Conservation (phyloP, 2,797 vertebrate species). For the Micromesistius poutassou region DNA sequence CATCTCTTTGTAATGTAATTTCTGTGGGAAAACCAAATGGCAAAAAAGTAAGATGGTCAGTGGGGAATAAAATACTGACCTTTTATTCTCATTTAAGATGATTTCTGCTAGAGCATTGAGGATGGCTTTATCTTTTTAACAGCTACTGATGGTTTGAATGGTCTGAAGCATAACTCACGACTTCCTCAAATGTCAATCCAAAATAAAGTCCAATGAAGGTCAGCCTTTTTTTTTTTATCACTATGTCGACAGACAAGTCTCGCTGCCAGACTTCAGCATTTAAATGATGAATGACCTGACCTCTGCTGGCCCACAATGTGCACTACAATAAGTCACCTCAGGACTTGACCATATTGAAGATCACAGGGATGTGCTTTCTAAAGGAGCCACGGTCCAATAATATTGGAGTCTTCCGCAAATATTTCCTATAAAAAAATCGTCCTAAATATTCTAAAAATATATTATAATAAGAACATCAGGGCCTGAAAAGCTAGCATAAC, state of each 20-base stretch:
- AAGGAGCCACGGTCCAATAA: neutral
- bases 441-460: neutral
- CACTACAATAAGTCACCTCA: neutral
- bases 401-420: neutral
- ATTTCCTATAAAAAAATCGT: neutral
- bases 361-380: neutral
- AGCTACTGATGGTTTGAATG: neutral
- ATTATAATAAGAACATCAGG: too few species aligned
- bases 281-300: neutral
- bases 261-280: neutral
- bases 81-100: neutral
- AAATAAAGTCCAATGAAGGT: neutral
- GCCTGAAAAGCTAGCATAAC: too few species aligned
- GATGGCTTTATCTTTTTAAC: neutral
- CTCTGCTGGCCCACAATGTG: neutral
- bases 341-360: neutral
- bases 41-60: neutral
- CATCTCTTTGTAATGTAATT: neutral
- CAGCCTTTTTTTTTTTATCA: neutral
- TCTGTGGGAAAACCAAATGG: neutral
- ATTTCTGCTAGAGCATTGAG: neutral
- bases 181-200: constrained; percentile 1
- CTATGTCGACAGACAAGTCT: neutral
- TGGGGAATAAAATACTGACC: neutral
- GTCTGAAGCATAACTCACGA: neutral